Evolutionary conservation across 2,888 invertebrate species (phyloP).

Genomic region (Lamellibrachia satsuma): DNA sequence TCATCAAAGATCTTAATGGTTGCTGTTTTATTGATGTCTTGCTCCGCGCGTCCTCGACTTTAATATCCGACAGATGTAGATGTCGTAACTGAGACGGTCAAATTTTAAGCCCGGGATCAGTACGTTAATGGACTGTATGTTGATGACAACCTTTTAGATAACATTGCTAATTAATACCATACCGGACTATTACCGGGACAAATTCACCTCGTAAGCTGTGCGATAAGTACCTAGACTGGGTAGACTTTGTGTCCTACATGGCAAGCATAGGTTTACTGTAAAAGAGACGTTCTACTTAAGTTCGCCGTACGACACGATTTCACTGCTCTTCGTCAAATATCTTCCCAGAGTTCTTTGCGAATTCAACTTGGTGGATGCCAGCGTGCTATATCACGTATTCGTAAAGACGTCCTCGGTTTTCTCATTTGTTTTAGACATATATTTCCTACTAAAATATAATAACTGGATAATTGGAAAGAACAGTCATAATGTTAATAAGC

Average conservation of each 20-base stretch:
- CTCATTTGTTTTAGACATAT: not conserved
- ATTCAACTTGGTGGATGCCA: not conserved
- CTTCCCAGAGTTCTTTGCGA: not conserved
- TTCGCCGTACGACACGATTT: not conserved
- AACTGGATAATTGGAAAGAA: not conserved
- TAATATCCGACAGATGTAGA: not conserved
- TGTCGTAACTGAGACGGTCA: not conserved
- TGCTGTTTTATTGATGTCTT: conserved; percentile 4
- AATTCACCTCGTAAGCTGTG: not conserved
- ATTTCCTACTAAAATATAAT: not conserved
- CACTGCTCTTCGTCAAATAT: not conserved
- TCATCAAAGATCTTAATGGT: not conserved
- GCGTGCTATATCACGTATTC: not conserved
- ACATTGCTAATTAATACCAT: not conserved
- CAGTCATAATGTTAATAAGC: not conserved
- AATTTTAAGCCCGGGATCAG: not conserved
- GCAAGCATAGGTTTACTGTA: not conserved
- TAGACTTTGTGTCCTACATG: not conserved
- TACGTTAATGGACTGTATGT: not conserved
- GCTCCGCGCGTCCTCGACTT: not conserved
- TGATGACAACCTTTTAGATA: not conserved
- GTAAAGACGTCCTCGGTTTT: not conserved
- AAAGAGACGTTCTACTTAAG: not conserved
- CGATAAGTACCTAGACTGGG: not conserved
- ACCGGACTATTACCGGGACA: not conserved